Base-by-base conservation (phyloP, 2,113 vertebrate genomes). In the Ammodytes dubius region DNA sequence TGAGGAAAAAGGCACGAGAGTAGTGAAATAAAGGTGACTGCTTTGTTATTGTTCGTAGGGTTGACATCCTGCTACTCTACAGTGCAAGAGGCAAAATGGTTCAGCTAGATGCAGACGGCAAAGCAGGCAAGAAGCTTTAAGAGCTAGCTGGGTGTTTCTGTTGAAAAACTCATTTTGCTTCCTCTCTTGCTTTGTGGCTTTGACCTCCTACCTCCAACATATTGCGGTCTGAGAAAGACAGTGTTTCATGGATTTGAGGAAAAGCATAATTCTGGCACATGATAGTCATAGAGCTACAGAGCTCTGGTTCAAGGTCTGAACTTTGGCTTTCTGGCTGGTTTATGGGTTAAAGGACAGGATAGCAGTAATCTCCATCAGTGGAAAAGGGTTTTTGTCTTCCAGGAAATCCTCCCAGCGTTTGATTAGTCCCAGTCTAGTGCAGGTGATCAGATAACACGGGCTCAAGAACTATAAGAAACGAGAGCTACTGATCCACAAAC, bases 1-100 rank as follows among this genome's bases (percentile, higher is more conserved):
- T 98, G 96, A 97, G 96, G 97, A 98, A 96, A 99, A 97, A 98
- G 97, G 97, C 96, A 97, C 97, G 96, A 97, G 95, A 98, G 96
- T 88, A 88, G 95, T 97, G 96, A 96, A 97, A 97, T 97, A 95
- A 96, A 96, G 94, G 94, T 93, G 94, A 92, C 95, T 94, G 91
- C 93, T 95, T 95, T 65, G 40, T 19, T 56, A 27, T 27, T 73
- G 49, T 59, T 2, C 17, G 27, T 27, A 56, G 77, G 80, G 52
- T 11, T 80, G 79, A 80, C 72, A 80, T 77, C 58, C 89, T 27
- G 27, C 27, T 92, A 90, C 7, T 0, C 91, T 92, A 91, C 42
- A 9, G 17, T 63, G 91, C 74, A 73, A 82, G 74, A 76, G 82
- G 79, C 84, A 73, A 72, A 47, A 67, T 39, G 39, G 40, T 54